These are phyloP conservation scores for Diploscapter pachys DNA, from an alignment of 1,140 invertebrate genomes.

Conservation along the genomic window DNA sequence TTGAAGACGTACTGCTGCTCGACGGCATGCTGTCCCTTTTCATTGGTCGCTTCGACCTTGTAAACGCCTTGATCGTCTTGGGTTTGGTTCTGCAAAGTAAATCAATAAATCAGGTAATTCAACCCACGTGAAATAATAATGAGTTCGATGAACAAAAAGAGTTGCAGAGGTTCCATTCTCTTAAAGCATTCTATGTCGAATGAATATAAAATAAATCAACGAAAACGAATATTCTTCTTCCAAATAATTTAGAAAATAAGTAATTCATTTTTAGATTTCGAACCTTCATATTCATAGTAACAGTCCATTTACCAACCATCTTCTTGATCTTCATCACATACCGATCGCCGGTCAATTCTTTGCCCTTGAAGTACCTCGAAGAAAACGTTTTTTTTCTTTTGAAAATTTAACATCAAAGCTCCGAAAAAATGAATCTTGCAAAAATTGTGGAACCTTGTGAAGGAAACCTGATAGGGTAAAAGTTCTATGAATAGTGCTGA, in stretches of 20 bases:
- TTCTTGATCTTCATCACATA: slow-evolving; percentile 43
- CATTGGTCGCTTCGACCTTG: slow-evolving; percentile 42
- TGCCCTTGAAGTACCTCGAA: slow-evolving; percentile 39
- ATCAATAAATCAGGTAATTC: not conserved
- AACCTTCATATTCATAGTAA: slow-evolving; percentile 41
- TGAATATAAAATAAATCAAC: not conserved
- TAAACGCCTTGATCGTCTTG: slow-evolving; percentile 45
- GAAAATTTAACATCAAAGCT: too few species aligned
- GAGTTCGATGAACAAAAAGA: not conserved
- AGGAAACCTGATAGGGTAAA: too few species aligned
- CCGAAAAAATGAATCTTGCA: too few species aligned
- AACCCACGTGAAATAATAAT: not conserved
- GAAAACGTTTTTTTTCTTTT: slow-evolving; percentile 6
- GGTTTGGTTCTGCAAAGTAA: slow-evolving; percentile 38
- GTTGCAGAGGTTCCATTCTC: not conserved
- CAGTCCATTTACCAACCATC: slow-evolving; percentile 42
- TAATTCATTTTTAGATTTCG: not conserved
- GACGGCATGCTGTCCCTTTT: slow-evolving; percentile 35
- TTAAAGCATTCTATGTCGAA: too few species aligned
- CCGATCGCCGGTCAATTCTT: slow-evolving; percentile 42
- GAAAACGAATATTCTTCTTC: not conserved
- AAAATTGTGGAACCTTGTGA: too few species aligned
- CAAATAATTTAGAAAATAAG: not conserved
- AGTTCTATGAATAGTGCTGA: too few species aligned
- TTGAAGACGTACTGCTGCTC: slow-evolving; percentile 39